A percentile compares a stretch with the other conserved stretches of the same genome.
These are phyloP conservation scores for Clangula hyemalis DNA, from an alignment of 2,797 vertebrate genomes.

Conservation along the genomic window DNA sequence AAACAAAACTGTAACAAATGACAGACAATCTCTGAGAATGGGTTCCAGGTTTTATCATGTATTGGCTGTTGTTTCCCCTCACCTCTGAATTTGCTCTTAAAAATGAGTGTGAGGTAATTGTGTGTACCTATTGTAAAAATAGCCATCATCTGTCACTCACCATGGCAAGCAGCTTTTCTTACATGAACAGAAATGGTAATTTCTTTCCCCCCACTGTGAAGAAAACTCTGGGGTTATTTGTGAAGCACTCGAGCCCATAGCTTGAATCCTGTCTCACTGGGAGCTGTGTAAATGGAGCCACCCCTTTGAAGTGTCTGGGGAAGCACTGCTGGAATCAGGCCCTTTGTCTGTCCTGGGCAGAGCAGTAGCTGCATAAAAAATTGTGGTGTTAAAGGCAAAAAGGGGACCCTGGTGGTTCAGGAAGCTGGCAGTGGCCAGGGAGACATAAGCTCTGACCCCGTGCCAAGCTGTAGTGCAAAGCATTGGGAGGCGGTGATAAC, in stretches of 20 bases:
- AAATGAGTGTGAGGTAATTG: background rate
- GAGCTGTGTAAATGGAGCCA: background rate
- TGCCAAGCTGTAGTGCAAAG: rapidly evolving
- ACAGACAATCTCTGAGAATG: rapidly evolving
- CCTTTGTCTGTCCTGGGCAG: background rate
- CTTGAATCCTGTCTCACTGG: background rate
- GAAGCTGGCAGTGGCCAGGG: rapidly evolving
- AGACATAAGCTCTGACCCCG: rapidly evolving
- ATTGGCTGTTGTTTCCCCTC: background rate
- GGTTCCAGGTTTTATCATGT: background rate
- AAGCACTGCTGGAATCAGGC: rapidly evolving
- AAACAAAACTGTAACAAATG: background rate
- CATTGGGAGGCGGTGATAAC: background rate
- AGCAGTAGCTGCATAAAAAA: background rate
- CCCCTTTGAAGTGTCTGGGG: background rate
- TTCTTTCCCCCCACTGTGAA: background rate
- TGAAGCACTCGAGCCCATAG: background rate
- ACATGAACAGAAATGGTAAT: background rate
- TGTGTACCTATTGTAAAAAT: background rate
- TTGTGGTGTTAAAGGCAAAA: background rate
- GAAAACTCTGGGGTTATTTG: background rate
- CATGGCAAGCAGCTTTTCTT: background rate
- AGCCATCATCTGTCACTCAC: background rate
- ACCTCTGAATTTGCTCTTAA: background rate
- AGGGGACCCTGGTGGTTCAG: background rate